phyloP scores from a whole-genome alignment of 2,113 vertebrate species.

The Thalassoma bifasciatum region DNA sequence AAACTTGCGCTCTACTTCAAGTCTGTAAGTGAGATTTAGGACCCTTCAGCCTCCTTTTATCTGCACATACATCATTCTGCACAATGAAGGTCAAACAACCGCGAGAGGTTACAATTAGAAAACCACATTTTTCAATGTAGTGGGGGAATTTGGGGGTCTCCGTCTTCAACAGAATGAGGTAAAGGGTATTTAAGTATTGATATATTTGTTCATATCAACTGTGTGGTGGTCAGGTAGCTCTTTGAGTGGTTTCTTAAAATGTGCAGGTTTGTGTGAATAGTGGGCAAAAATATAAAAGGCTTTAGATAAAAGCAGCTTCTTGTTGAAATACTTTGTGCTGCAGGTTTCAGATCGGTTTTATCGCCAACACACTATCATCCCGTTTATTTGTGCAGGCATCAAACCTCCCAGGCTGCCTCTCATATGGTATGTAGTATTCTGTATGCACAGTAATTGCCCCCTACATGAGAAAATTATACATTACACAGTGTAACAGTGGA shows the following conservation, averaged over 20 bases:
- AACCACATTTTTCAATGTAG: neutral
- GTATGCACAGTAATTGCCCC: slow-evolving; percentile 8
- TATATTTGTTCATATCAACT: neutral
- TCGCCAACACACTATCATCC: neutral
- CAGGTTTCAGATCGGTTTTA: slow-evolving; percentile 12
- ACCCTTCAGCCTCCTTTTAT: neutral
- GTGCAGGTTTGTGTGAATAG: neutral
- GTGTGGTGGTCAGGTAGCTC: neutral
- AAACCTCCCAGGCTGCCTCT: slow-evolving; percentile 2
- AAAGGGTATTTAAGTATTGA: neutral
- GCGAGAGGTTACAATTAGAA: neutral
- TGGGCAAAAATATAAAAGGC: neutral
- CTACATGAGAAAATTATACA: slow-evolving; percentile 38
- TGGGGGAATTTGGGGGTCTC: neutral
- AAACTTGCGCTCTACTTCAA: neutral
- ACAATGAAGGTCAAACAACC: neutral
- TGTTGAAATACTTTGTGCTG: neutral
- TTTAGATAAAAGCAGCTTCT: neutral
- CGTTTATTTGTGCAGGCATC: slow-evolving; percentile 11
- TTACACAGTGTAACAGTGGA: slow-evolving; percentile 26
- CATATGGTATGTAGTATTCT: slow-evolving; percentile 2
- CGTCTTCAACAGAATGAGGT: neutral
- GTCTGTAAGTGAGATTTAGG: neutral
- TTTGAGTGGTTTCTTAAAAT: neutral
- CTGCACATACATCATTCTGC: neutral